phyloP scores from a whole-genome alignment of 2,113 vertebrate genomes.

The Alaudala cheleensis region DNA sequence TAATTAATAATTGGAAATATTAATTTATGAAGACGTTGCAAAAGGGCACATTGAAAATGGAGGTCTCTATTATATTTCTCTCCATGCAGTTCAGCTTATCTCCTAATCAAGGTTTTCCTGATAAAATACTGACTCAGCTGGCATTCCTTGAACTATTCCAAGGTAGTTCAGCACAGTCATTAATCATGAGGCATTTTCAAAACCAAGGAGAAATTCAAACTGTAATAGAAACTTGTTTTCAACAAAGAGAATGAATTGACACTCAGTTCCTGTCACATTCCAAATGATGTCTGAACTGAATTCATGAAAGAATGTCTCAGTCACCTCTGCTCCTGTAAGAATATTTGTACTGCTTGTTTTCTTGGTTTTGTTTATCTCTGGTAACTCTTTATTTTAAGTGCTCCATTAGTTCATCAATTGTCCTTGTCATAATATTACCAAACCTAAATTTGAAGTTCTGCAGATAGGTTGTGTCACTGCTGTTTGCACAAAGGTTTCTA shows the following conservation, averaged over 20 bases:
- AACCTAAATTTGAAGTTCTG: neutral
- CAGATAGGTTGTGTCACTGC: neutral
- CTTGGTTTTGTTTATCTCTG: neutral
- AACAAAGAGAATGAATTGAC: neutral
- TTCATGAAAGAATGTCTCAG: neutral
- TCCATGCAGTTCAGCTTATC: neutral
- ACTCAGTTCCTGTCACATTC: conserved; percentile 8
- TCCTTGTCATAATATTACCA: neutral
- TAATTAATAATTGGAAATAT: neutral
- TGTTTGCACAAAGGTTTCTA: neutral
- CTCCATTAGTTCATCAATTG: neutral
- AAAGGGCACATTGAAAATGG: neutral
- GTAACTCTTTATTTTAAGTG: neutral
- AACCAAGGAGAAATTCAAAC: neutral
- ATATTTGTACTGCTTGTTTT: neutral
- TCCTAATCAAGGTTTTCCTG: neutral
- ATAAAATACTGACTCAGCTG: neutral
- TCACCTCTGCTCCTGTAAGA: neutral
- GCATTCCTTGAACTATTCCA: neutral
- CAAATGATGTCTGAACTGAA: neutral
- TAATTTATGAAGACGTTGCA: neutral
- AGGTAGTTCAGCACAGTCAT: neutral
- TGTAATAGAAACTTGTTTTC: neutral
- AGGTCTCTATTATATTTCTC: neutral
- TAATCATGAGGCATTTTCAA: neutral